Base-by-base conservation (phyloP, 2,113 vertebrate species). In the Entomyzon cyanotis region DNA sequence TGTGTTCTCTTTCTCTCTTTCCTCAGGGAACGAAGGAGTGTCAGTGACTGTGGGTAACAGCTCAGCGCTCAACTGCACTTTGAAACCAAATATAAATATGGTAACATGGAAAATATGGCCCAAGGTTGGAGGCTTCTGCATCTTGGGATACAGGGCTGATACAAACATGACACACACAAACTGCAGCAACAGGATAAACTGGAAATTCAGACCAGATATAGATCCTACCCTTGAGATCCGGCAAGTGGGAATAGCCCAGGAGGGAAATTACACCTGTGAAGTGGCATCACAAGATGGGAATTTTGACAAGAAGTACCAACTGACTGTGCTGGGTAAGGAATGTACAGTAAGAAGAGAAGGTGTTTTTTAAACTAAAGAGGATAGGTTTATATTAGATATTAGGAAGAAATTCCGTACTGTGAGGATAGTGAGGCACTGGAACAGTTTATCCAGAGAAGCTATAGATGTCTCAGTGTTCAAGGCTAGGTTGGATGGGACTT, bases 261-360 rank as follows among this genome's bases (percentile, higher is more conserved):
- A 98, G 5, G 97, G 98, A 35, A 11, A 17, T 50, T 98, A 98
- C 82, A 52, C 0, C 31, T 98, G 98, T 0, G 27, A 74, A 7
- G 2, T 9, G 1, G 50, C 0, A 70, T 1, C 22, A 39, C 0
- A 2, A 15, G 10, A 64, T 0, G 98, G 97, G 67, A 93, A 46
- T 91, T 96, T 96, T 55, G 1, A 2, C 1, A 1, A 0, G 3
- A 11, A 0, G 0, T 71, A 96, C 86, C 3, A 68, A 17, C 89
- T 98, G 81, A 95, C 50, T 0, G 94, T 98, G 25, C 62, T 94
- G 77, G 97, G 98, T 98, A 97, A 98, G 97, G 44, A 80, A 37
- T 12, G 3, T 8, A 22, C 16, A 53, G 19, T 22, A 44, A 31
- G 25, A 62, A 64, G 7, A 22, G 10, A 18, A 65, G 21, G 16